Percentiles rank a stretch among this genome's conserved stretches.
These are phyloP conservation scores for Sebastes paucispinis DNA, from an alignment of 2,797 vertebrate species.

Conservation along the genomic window DNA sequence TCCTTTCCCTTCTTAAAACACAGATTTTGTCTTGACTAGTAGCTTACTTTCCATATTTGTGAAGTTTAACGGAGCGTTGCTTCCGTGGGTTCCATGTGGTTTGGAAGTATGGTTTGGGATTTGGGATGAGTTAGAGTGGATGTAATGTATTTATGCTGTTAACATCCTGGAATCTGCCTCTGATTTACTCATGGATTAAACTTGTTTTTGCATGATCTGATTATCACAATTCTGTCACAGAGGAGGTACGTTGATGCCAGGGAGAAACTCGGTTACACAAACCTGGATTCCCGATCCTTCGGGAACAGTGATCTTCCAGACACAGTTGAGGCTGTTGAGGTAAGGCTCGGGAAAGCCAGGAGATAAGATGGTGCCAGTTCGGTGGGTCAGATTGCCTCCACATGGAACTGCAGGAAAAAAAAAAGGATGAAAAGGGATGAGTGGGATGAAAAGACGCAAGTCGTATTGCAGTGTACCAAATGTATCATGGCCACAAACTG, in stretches of 20 bases:
- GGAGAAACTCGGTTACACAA: slow-evolving; percentile 1
- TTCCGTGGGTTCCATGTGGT: neutral
- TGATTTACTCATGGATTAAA: neutral
- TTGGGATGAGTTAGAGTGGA: neutral
- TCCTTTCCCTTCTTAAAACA: neutral
- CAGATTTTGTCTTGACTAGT: neutral
- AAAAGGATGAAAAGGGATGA: neutral
- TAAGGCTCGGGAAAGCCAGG: slow-evolving; percentile 98
- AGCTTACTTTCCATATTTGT: neutral
- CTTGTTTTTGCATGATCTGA: neutral
- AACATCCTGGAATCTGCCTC: neutral
- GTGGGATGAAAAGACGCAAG: neutral
- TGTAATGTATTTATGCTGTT: neutral
- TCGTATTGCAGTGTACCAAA: neutral
- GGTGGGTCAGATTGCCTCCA: slow-evolving; percentile 94
- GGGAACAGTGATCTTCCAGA: slow-evolving; percentile 97
- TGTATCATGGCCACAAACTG: neutral
- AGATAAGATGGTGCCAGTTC: slow-evolving; percentile 95
- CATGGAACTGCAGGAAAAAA: slow-evolving; percentile 88
- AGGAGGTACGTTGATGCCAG: neutral
- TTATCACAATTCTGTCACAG: neutral
- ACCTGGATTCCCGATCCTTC: slow-evolving; percentile 99
- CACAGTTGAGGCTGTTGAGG: slow-evolving; percentile 97
- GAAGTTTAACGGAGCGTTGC: neutral
- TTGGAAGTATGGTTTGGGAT: neutral